Base-by-base conservation (phyloP, 2,113 vertebrate genomes). In the Dipodomys spectabilis region DNA sequence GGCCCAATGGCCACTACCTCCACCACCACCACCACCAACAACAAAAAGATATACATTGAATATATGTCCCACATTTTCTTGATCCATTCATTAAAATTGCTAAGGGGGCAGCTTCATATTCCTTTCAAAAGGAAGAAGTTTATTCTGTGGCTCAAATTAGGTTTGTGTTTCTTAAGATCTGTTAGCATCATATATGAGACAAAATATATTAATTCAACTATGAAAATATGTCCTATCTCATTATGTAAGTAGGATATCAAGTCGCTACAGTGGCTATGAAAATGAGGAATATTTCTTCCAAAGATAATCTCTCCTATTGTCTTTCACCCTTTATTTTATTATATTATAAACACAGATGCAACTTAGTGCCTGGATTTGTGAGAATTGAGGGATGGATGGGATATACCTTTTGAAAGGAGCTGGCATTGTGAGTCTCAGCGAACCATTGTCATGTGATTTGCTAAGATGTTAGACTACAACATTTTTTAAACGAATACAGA, bases 141-240 rank as follows among this genome's bases (percentile, higher is more conserved):
- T 22, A 85, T 84, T 95, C 35, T 92, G 15, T 18, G 81, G 28
- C 57, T 92, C 23, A 64, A 30, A 69, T 64, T 78, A 69, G 44
- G n/a, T 90, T 88, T 82, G 16, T 92, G 22, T 91, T 95, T 88
- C 86, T 90, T 85, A 90, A 90, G 65, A 82, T 23, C 57, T 78
- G 23, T 96, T 73, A 84, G 23, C 15, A 60, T 91, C 75, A 65
- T 57, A 18, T 49, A 69, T 39, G 45, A 27, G 19, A 5, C 53
- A 96, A 72, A 78, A 79, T 93, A 73, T 69, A 57, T 92, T 94
- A 78, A 78, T 74, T 90, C n/a, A 88, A 45, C 71, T 69, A 49
- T 68, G 65, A 82, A 85, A 90, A 65, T 85, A 72, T 30, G 39
- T 39, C 39, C 39, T 75, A 90, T 32, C 6, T 67, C 22, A n/a